These are phyloP conservation scores for Amphipoea oculea DNA, from an alignment of 2,888 invertebrate genomes.

Conservation along the genomic window DNA sequence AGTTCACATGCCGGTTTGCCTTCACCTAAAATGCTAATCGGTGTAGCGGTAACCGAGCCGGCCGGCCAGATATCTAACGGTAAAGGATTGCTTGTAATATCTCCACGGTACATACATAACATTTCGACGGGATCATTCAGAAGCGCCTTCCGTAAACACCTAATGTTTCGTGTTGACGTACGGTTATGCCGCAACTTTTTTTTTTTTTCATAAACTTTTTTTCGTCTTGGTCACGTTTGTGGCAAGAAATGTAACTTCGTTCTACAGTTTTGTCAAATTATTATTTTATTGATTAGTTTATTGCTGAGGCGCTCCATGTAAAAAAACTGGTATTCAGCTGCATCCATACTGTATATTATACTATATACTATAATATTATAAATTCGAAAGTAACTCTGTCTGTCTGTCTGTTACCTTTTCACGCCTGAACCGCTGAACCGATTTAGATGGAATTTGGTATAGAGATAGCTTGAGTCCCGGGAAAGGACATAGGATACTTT, in stretches of 20 bases:
- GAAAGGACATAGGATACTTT: no score
- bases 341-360: no score
- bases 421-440: no score
- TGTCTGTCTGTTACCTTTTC: no score
- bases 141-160: conserved; percentile 33
- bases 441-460: no score
- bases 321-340: background rate
- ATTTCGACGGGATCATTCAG: conserved; percentile 39
- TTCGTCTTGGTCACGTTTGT: background rate
- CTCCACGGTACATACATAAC: conserved; percentile 46
- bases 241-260: background rate
- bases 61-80: conserved; percentile 78
- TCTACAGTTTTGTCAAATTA: conserved; percentile 3
- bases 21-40: conserved; percentile 88
- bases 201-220: background rate
- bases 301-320: background rate
- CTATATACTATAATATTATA: no score
- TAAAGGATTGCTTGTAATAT: conserved; percentile 74
- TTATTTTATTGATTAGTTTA: background rate
- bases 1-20: conserved; percentile 77
- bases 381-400: no score
- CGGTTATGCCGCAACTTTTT: background rate
- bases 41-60: conserved; percentile 72
- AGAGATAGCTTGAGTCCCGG: no score
- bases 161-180: background rate